Conservation (phyloP, 2,888 invertebrate species). For the Tenthredo livida region DNA sequence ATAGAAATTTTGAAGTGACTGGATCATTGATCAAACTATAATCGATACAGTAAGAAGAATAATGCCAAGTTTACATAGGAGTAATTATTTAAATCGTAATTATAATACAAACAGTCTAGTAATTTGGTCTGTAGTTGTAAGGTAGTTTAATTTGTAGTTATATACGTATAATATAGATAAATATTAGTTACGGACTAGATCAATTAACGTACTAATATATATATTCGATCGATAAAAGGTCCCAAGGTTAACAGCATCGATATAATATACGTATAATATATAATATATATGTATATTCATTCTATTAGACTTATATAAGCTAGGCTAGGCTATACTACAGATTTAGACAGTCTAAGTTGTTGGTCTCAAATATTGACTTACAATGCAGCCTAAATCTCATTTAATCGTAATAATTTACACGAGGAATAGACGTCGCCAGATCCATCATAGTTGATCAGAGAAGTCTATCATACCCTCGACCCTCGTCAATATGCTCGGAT, state of each 20-base stretch:
- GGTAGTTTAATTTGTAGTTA: neutral
- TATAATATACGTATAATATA: slow-evolving; percentile 3
- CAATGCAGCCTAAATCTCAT: slow-evolving; percentile 26
- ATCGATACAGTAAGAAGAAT: neutral
- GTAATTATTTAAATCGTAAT: neutral
- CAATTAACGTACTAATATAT: slow-evolving; percentile 35
- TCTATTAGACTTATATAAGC: slow-evolving; percentile 4
- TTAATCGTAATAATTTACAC: slow-evolving; percentile 5
- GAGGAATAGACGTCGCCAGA: neutral
- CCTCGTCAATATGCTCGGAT: neutral
- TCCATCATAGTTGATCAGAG: neutral
- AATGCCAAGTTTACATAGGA: neutral
- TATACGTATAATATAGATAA: slow-evolving; percentile 2
- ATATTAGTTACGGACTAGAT: neutral
- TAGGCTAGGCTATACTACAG: slow-evolving; percentile 15
- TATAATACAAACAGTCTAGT: slow-evolving; percentile 36
- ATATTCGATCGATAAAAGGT: slow-evolving; percentile 42
- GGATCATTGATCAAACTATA: neutral
- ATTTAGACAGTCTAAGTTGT: slow-evolving; percentile 45
- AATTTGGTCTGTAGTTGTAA: slow-evolving; percentile 35
- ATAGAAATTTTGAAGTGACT: neutral
- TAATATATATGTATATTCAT: neutral
- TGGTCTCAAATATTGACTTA: slow-evolving; percentile 47
- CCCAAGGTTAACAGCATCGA: slow-evolving; percentile 44
- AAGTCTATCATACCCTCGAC: neutral